Percentiles rank a stretch among this genome's conserved stretches.
Evolutionary conservation across 2,888 invertebrate genomes (phyloP).

Genomic region (Tridacna gigas): DNA sequence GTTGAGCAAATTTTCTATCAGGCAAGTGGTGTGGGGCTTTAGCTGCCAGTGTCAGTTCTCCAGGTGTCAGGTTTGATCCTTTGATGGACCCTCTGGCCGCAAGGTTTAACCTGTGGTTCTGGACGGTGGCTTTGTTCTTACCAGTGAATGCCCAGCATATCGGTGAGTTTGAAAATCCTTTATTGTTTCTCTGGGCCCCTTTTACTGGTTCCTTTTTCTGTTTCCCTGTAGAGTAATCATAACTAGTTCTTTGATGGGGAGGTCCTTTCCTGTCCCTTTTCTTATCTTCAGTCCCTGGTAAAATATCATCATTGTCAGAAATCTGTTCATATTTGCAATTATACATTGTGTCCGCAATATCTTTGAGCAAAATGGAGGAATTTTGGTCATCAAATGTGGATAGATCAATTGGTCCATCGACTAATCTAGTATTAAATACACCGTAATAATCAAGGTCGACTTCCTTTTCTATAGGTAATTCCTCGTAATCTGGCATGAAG

Average conservation of each 20-base stretch:
- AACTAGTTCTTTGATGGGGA: neutral
- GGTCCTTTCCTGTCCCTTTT: neutral
- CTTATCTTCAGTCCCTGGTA: neutral
- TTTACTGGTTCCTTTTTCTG: slow-evolving; percentile 20
- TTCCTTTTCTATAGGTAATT: slow-evolving; percentile 18
- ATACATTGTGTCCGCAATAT: slow-evolving; percentile 57
- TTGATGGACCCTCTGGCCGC: slow-evolving; percentile 38
- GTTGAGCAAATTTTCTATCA: slow-evolving; percentile 56
- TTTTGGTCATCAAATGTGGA: slow-evolving; percentile 50
- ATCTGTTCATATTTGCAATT: slow-evolving; percentile 14
- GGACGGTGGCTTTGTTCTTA: slow-evolving; percentile 67
- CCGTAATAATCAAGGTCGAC: slow-evolving; percentile 59
- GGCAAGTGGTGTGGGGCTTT: slow-evolving; percentile 41
- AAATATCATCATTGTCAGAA: neutral
- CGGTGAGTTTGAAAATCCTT: slow-evolving; percentile 43
- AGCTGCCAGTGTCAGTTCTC: slow-evolving; percentile 43
- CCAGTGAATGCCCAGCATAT: slow-evolving; percentile 70
- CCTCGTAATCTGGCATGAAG: slow-evolving; percentile 1
- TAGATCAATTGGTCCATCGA: slow-evolving; percentile 57
- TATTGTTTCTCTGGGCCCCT: slow-evolving; percentile 29
- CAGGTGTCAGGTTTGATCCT: slow-evolving; percentile 45
- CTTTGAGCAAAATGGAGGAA: slow-evolving; percentile 59
- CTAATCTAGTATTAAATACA: slow-evolving; percentile 59
- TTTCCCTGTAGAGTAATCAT: neutral
- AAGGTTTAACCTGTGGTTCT: slow-evolving; percentile 67